Conservation (phyloP, 2,113 vertebrate species). For the Pelecanus crispus region DNA sequence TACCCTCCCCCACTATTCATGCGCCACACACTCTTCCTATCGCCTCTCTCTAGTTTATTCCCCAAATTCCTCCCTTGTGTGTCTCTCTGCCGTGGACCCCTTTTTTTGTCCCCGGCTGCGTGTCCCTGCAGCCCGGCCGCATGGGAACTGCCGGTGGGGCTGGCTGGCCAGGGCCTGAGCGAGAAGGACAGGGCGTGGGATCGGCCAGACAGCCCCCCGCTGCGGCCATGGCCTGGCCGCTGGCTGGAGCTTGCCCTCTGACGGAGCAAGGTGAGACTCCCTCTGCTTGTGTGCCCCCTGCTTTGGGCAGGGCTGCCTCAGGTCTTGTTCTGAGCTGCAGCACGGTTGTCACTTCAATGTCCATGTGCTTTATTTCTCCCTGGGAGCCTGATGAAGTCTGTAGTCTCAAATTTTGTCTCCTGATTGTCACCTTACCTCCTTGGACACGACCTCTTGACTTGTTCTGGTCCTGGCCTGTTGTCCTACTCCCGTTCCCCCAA, state of each 20-base stretch:
- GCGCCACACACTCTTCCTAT: not conserved
- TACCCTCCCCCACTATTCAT: conserved; percentile 52
- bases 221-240: fast-evolving
- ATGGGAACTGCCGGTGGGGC: not conserved
- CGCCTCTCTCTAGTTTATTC: conserved; percentile 4
- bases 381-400: not conserved
- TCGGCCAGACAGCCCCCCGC: fast-evolving
- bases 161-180: not conserved
- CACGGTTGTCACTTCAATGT: not conserved
- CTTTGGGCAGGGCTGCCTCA: not conserved
- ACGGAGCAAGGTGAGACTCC: not conserved
- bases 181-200: not conserved
- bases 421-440: not conserved
- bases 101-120: not conserved
- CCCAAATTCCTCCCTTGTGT: not conserved
- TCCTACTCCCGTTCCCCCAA: not conserved
- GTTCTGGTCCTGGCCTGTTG: not conserved
- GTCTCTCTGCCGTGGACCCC: not conserved
- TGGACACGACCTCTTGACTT: not conserved
- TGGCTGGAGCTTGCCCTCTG: not conserved
- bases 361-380: not conserved
- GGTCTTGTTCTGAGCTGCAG: not conserved
- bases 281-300: fast-evolving
- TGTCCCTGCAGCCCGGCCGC: not conserved
- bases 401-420: not conserved